Evolutionary conservation across 1,140 invertebrate genomes (phyloP), one percentile per base, ranked within the genome.

Genomic region (Bombus fervidus): DNA sequence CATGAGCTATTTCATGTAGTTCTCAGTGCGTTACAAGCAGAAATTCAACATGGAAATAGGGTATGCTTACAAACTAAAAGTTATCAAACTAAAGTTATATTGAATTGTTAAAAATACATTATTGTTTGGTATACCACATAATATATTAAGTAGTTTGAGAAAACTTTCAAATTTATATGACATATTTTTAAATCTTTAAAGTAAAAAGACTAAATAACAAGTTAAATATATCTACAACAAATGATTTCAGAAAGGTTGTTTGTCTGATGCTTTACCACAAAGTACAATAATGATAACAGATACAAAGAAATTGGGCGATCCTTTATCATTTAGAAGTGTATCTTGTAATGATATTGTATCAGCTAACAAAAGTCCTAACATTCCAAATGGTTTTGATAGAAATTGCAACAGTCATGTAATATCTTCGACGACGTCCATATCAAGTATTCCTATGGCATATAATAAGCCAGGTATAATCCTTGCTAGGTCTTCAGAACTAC

Each of bases 1-100:
- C 98, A 99, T 94, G 98, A 99, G 94, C 93, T 99, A 72, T 97
- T 99, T 85, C 98, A 98, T 95, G 97, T 98, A 25, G 93, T 99
- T 87, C 96, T 98, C 22, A 96, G 97, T 43, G 98, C 98, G 47
- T 95, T 99, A 34, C 98, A 98, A 94, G 97, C 98, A 94, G 98
- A 99, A 95, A 96, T 97, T 28, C 95, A 96, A 78, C 95, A 95
- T 62, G 90, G 95, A 28, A 96, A 95, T 92, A 96, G 96, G 93
- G 96, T 97, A 94, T 41, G 68, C 31, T 31, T 34, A 13, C 18
- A 43, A 62, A 39, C 22, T 10, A 12, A 37, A 41, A 25, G 1
- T 64, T 53, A 83, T 39, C 64, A 28, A 59, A 62, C 18, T 73
- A 3, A 43, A 41, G 47, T 25, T 83, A 57, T 57, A 28, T 28